Evolutionary conservation across 2,113 vertebrate species (phyloP).

Genomic region (Myiozetetes cayanensis): DNA sequence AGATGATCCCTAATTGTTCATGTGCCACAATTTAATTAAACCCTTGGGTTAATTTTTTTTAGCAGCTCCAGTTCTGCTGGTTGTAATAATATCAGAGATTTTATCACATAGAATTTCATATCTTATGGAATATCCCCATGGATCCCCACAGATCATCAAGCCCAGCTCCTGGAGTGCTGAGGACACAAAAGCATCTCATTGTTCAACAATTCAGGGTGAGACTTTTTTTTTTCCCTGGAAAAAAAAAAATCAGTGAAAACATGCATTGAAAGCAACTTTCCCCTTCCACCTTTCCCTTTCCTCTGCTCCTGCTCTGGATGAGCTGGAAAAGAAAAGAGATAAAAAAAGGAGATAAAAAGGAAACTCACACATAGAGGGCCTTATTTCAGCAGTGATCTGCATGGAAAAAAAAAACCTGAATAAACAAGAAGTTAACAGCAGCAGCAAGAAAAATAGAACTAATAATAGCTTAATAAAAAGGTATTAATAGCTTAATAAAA

Average conservation of each 20-base stretch:
- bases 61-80: background rate
- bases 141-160: background rate
- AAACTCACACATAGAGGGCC: background rate
- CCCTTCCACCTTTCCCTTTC: background rate
- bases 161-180: background rate
- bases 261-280: background rate
- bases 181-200: background rate
- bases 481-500: background rate
- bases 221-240: background rate
- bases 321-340: background rate
- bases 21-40: background rate
- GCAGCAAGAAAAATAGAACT: background rate
- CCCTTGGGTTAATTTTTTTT: background rate
- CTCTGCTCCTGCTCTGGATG: background rate
- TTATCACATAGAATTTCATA: background rate
- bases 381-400: background rate
- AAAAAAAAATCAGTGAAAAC: background rate
- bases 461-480: background rate
- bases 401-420: background rate
- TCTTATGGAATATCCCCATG: too few species aligned
- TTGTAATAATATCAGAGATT: background rate
- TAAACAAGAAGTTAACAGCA: background rate
- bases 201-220: background rate
- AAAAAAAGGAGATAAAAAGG: background rate
- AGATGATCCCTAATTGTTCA: background rate